These are phyloP conservation scores for Apistogramma diplotaenia DNA, from an alignment of 2,113 vertebrate species.

Conservation along the genomic window DNA sequence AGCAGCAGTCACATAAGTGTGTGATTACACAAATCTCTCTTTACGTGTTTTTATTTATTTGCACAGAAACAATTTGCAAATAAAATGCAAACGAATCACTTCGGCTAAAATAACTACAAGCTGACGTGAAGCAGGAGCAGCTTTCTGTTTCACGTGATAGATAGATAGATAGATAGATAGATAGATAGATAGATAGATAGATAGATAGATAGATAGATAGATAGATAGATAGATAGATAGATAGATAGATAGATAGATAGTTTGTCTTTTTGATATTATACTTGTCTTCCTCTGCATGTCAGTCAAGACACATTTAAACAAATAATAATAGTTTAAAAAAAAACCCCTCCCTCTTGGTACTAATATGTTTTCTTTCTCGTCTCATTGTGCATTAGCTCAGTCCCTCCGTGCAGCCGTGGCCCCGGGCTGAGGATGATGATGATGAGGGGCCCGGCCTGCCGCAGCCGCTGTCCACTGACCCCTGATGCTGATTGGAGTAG, in stretches of 20 bases:
- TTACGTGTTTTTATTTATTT: background rate
- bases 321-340: background rate
- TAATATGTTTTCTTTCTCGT: conserved; percentile 1
- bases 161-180: too few relatives aligned
- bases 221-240: too few relatives aligned
- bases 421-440: background rate
- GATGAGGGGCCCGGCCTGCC: background rate
- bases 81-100: background rate
- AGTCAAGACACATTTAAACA: background rate
- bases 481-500: conserved; percentile 88
- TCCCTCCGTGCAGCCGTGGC: background rate
- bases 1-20: background rate
- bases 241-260: background rate
- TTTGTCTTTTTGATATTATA: background rate
- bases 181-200: too few relatives aligned
- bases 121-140: too few relatives aligned
- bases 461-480: conserved; percentile 85
- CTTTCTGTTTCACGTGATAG: too few relatives aligned
- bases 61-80: background rate
- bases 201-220: too few relatives aligned
- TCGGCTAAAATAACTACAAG: background rate
- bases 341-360: background rate
- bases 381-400: background rate
- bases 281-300: background rate
- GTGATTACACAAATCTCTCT: background rate